Conservation (phyloP, 2,797 vertebrate genomes). For the Danio aesculapii region DNA sequence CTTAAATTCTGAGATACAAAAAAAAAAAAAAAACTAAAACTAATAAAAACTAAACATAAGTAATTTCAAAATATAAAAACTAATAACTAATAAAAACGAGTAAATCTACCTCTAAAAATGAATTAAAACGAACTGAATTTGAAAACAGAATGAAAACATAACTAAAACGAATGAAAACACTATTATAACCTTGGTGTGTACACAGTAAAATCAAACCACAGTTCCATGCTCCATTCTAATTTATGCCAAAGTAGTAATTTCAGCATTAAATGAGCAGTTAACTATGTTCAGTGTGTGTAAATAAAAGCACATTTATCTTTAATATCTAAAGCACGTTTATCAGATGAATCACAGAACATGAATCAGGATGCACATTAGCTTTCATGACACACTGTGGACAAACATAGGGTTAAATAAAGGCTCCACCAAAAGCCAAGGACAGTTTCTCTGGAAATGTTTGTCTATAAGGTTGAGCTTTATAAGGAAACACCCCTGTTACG, state of each 20-base stretch:
- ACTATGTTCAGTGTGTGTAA: neutral
- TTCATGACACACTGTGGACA: slow-evolving; percentile 18
- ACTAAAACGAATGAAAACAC: no score
- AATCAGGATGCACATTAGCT: slow-evolving; percentile 7
- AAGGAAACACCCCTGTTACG: slow-evolving; percentile 22
- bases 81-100: no score
- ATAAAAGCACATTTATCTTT: neutral
- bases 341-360: slow-evolving; percentile 14
- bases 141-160: no score
- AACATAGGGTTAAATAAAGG: slow-evolving; percentile 25
- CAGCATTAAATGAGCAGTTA: neutral
- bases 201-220: neutral
- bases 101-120: no score
- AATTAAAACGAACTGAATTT: no score
- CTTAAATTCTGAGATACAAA: no score
- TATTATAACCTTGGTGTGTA: no score
- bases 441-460: slow-evolving; percentile 33
- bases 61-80: no score
- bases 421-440: neutral
- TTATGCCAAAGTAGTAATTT: neutral
- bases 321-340: neutral
- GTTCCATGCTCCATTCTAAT: neutral
- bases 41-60: no score
- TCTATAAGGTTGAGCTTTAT: slow-evolving; percentile 9
- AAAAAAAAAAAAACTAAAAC: no score